phyloP scores from a whole-genome alignment of 2,113 vertebrate species.

The Petromus typicus region DNA sequence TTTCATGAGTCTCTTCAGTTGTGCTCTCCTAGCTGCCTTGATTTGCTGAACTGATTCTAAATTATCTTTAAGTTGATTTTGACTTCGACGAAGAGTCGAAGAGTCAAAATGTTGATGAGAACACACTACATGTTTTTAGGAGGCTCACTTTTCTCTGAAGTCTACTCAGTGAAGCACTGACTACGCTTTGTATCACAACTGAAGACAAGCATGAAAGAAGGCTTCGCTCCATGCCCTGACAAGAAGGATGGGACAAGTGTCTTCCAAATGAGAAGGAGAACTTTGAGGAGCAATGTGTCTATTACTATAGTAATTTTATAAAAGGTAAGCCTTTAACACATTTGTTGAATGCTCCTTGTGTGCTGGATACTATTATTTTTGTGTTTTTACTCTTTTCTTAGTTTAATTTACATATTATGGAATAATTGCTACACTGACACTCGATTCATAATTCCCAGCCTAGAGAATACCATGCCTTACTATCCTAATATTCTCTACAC shows the following conservation, averaged over 20 bases:
- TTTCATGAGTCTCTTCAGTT: neutral
- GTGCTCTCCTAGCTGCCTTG: neutral
- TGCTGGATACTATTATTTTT: neutral
- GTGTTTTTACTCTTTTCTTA: neutral
- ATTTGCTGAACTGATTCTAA: neutral
- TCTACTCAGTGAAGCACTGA: neutral
- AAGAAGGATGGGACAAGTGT: neutral
- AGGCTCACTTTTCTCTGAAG: neutral
- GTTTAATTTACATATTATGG: neutral
- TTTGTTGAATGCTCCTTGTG: neutral
- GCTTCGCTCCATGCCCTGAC: neutral
- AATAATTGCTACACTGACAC: neutral
- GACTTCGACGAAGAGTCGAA: too few species aligned
- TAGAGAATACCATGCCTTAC: neutral
- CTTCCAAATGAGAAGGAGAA: too few species aligned
- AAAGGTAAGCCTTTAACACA: too few species aligned
- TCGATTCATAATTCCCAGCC: neutral
- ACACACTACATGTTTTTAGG: too few species aligned
- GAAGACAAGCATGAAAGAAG: neutral
- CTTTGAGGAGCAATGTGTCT: neutral
- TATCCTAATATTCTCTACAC: neutral
- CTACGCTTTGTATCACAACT: neutral
- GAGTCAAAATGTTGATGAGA: too few species aligned
- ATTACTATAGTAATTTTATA: neutral
- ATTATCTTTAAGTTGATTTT: neutral